Evolutionary conservation across 2,113 vertebrate genomes (phyloP).

Genomic region (Anguilla japonica): DNA sequence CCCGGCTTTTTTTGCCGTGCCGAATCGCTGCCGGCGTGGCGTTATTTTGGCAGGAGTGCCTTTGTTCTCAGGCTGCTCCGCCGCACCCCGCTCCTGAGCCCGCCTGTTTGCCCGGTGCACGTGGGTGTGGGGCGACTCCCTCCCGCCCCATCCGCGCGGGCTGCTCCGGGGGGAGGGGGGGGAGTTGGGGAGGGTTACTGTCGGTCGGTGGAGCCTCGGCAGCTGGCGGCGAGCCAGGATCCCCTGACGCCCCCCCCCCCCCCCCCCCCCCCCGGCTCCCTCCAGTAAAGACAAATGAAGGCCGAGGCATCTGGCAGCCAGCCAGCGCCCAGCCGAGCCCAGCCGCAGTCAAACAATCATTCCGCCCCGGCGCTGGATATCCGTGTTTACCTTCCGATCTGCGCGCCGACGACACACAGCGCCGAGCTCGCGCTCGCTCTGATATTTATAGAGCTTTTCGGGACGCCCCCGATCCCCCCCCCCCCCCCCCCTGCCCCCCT

Average conservation of each 20-base stretch:
- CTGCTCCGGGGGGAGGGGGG: neutral
- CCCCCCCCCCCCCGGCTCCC: neutral
- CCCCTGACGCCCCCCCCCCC: neutral
- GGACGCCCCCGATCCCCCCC: neutral
- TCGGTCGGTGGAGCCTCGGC: constrained; percentile 33
- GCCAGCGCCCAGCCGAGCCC: constrained; percentile 35
- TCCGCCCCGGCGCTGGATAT: constrained; percentile 25
- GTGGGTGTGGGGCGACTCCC: constrained; percentile 3
- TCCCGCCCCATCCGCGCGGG: neutral
- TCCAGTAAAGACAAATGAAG: constrained; percentile 43
- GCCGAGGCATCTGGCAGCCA: constrained; percentile 35
- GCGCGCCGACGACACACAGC: constrained; percentile 37
- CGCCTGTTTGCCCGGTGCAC: neutral
- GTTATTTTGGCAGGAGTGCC: neutral
- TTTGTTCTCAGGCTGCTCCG: constrained; percentile 29
- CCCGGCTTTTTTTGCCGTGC: neutral
- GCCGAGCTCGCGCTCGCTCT: constrained; percentile 23
- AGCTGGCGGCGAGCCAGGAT: constrained; percentile 25
- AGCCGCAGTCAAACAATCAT: constrained; percentile 32
- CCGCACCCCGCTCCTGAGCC: neutral
- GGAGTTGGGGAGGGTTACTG: constrained; percentile 31
- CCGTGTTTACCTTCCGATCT: constrained; percentile 42
- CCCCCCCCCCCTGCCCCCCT: neutral
- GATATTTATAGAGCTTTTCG: constrained; percentile 40
- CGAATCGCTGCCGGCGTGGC: neutral